Conservation (phyloP, 2,888 invertebrate genomes). For the Ennomos quercinarius region DNA sequence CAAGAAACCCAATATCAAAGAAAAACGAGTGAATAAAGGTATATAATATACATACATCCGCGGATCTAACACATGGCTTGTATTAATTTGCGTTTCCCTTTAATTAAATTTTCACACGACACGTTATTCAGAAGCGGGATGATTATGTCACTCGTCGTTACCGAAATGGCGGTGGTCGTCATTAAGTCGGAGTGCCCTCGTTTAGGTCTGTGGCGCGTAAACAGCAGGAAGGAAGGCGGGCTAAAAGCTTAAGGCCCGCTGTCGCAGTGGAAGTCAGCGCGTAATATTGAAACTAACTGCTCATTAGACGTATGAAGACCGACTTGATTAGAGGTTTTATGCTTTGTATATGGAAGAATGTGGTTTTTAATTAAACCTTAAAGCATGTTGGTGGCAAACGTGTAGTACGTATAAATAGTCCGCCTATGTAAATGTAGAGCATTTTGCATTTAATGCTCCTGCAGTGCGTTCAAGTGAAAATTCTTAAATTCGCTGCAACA, state of each 20-base stretch:
- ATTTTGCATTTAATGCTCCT: too few relatives aligned
- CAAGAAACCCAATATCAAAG: neutral
- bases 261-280: constrained; percentile 12
- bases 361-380: too few relatives aligned
- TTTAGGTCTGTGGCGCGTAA: constrained; percentile 69
- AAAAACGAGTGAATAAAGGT: constrained; percentile 18
- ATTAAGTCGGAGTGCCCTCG: constrained; percentile 78
- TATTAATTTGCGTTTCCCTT: constrained; percentile 42
- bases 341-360: too few relatives aligned
- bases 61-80: constrained; percentile 29
- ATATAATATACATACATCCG: constrained; percentile 1
- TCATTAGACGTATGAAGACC: too few relatives aligned
- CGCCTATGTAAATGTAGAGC: too few relatives aligned
- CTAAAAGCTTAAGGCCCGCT: constrained; percentile 68
- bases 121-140: constrained; percentile 43
- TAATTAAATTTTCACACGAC: constrained; percentile 44
- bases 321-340: too few relatives aligned
- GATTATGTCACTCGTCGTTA: constrained; percentile 63
- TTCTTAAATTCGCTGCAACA: too few relatives aligned
- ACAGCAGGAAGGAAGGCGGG: constrained; percentile 71
- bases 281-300: constrained; percentile 1
- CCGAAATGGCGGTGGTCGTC: constrained; percentile 74
- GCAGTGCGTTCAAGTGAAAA: too few relatives aligned
- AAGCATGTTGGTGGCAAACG: neutral
- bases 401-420: too few relatives aligned